Evolutionary conservation across 2,888 invertebrate species (phyloP).

Genomic region (Acronicta alni): DNA sequence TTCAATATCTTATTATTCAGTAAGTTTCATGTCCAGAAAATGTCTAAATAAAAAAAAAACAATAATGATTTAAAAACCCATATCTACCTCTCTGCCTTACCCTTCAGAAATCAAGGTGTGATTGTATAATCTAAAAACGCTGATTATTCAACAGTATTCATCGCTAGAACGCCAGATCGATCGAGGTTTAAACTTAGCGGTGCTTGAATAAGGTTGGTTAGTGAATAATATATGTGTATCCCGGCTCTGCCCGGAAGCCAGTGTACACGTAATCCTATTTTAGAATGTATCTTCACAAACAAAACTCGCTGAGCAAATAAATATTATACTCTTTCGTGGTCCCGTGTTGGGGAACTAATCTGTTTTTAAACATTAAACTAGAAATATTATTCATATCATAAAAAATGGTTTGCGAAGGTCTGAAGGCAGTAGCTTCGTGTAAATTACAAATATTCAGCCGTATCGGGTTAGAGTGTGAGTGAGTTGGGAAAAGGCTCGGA

Average conservation of each 20-base stretch:
- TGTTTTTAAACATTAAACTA: conserved; percentile 20
- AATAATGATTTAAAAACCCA: too few relatives aligned
- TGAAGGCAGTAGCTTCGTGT: too few relatives aligned
- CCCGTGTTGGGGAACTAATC: conserved; percentile 35
- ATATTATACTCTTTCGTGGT: conserved; percentile 58
- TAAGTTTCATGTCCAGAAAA: too few relatives aligned
- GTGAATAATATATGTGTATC: conserved; percentile 81
- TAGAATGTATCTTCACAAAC: conserved; percentile 70
- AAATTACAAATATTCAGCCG: too few relatives aligned
- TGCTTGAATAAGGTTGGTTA: conserved; percentile 71
- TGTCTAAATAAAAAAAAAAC: too few relatives aligned
- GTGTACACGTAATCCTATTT: conserved; percentile 75
- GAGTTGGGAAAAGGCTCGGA: too few relatives aligned
- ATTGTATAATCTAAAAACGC: neutral
- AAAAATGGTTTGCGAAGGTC: too few relatives aligned
- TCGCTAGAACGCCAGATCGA: conserved; percentile 66
- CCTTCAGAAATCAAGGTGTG: too few relatives aligned
- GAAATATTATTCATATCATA: neutral
- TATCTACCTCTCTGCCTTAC: too few relatives aligned
- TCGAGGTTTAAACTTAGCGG: conserved; percentile 78
- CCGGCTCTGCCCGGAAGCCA: conserved; percentile 73
- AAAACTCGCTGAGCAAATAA: conserved; percentile 63
- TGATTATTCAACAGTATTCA: conserved; percentile 43
- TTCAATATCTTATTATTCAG: too few relatives aligned
- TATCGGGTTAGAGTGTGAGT: too few relatives aligned